phyloP scores from a whole-genome alignment of 2,888 invertebrate genomes.

The Silvanus unidentatus region DNA sequence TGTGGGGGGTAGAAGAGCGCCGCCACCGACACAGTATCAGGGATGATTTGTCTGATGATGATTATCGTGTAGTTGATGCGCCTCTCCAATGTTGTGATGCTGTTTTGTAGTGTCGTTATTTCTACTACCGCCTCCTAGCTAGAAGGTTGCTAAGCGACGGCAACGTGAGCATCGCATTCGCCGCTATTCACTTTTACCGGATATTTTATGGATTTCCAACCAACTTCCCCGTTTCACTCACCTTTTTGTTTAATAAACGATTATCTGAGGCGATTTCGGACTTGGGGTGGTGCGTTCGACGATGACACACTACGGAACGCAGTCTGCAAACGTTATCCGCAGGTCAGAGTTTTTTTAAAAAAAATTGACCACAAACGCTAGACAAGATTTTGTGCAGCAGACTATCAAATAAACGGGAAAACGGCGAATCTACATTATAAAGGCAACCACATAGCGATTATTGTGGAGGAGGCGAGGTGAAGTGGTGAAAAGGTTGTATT shows the following conservation, averaged over 20 bases:
- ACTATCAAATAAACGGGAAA: no score
- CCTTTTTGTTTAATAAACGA: constrained; percentile 4
- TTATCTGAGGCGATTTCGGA: neutral
- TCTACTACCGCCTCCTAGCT: constrained; percentile 27
- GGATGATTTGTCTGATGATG: no score
- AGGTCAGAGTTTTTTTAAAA: no score
- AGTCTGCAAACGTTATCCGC: no score
- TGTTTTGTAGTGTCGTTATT: constrained; percentile 35
- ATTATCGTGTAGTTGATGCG: no score
- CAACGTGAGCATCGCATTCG: constrained; percentile 26
- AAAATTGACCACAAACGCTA: no score
- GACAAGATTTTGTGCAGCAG: no score
- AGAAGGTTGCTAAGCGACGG: constrained; percentile 30
- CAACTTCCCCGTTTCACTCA: constrained; percentile 20
- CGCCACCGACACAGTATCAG: constrained; percentile 17
- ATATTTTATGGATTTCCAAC: constrained; percentile 41
- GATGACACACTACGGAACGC: no score
- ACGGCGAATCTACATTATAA: no score
- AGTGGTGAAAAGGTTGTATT: no score
- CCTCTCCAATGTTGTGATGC: constrained; percentile 16
- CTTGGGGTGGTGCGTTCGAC: no score
- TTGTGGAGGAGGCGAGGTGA: neutral
- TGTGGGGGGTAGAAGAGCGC: constrained; percentile 9
- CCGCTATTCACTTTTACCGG: constrained; percentile 15
- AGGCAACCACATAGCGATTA: neutral